Evolutionary conservation across 37 sponge, comb jelly and placozoan genomes (phyloP).

Genomic region (Halichondria panicea): DNA sequence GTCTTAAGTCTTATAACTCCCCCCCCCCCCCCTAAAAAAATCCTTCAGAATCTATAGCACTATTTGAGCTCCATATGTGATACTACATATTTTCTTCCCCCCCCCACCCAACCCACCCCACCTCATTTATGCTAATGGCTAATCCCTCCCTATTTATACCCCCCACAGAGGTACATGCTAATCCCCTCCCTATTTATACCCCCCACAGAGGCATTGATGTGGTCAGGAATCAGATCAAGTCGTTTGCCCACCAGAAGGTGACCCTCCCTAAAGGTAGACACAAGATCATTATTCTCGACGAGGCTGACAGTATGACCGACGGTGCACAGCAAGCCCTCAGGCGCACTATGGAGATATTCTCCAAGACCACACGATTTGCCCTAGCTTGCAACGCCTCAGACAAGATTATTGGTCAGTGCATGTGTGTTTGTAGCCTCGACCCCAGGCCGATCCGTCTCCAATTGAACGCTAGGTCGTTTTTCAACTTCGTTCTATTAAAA

Average conservation of each 20-base stretch:
- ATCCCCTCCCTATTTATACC: no score
- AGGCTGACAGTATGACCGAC: constrained; percentile 99
- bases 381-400: constrained; percentile 97
- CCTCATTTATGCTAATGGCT: no score
- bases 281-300: constrained; percentile 99
- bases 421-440: neutral
- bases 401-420: constrained; percentile 87
- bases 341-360: constrained; percentile 98
- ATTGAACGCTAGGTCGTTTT: neutral
- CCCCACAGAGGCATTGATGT: constrained; percentile 98
- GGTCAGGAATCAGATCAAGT: constrained; percentile 94
- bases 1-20: neutral
- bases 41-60: no score
- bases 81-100: no score
- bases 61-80: no score
- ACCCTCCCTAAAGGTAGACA: constrained; percentile 90
- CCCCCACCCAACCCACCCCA: no score
- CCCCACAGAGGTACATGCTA: neutral
- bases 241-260: constrained; percentile 98
- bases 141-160: neutral
- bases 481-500: neutral
- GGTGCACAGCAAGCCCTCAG: constrained; percentile 97
- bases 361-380: constrained; percentile 96
- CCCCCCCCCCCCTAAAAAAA: no score
- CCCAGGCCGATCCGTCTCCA: neutral